phyloP scores from a whole-genome alignment of 2,888 invertebrate genomes.

The Mythimna lalbum region DNA sequence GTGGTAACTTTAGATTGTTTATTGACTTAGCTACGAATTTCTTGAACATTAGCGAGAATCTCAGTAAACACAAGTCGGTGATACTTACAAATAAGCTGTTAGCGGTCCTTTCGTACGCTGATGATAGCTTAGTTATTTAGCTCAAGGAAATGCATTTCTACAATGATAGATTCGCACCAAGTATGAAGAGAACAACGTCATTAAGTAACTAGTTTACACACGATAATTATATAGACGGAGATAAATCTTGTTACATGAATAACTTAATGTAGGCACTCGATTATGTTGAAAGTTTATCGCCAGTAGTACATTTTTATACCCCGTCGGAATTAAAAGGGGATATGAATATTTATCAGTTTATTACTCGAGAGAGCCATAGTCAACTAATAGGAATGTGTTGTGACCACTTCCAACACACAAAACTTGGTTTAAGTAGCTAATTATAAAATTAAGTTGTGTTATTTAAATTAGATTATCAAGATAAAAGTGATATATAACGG shows the following conservation, averaged over 20 bases:
- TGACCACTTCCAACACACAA: not conserved
- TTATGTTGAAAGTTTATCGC: conserved; percentile 47
- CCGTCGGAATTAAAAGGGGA: conserved; percentile 19
- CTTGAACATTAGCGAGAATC: conserved; percentile 14
- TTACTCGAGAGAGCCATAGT: conserved; percentile 11
- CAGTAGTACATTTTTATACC: conserved; percentile 33
- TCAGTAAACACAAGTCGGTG: conserved; percentile 12
- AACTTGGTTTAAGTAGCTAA: conserved; percentile 20
- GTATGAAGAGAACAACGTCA: conserved; percentile 49
- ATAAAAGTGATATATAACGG: conserved; percentile 36
- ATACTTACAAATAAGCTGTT: conserved; percentile 40
- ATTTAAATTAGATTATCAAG: conserved; percentile 37
- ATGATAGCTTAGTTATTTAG: conserved; percentile 44
- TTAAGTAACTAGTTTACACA: conserved; percentile 52
- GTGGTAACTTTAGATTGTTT: conserved; percentile 4
- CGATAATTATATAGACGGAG: conserved; percentile 48
- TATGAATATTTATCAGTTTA: conserved; percentile 16
- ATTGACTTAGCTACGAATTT: conserved; percentile 14
- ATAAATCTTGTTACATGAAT: conserved; percentile 53
- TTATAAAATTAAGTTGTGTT: conserved; percentile 36
- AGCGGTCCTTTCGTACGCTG: conserved; percentile 31
- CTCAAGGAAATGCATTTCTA: conserved; percentile 51
- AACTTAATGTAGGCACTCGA: conserved; percentile 42
- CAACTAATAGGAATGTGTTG: conserved; percentile 25
- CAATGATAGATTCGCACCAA: conserved; percentile 56